Percentiles rank a stretch among this genome's conserved stretches.
Evolutionary conservation across 2,888 invertebrate species (phyloP).

Genomic region (Chloroclysta siterata): DNA sequence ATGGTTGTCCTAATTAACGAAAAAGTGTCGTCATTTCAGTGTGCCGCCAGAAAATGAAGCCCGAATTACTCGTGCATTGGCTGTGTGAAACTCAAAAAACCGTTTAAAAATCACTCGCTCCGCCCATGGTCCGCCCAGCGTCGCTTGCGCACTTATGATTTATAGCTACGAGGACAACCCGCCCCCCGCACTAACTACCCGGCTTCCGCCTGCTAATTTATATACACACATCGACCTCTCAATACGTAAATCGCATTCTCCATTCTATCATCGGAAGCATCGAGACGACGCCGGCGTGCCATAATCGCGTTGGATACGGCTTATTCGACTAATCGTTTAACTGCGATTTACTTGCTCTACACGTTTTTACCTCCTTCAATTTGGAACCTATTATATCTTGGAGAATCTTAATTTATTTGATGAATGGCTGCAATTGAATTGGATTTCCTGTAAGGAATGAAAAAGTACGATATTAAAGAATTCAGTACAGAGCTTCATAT

Average conservation of each 20-base stretch:
- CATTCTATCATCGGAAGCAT: conserved; percentile 64
- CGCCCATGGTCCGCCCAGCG: conserved; percentile 79
- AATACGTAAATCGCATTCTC: conserved; percentile 72
- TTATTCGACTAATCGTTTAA: conserved; percentile 62
- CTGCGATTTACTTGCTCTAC: conserved; percentile 57
- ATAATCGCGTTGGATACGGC: conserved; percentile 65
- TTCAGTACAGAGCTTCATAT: conserved; percentile 4
- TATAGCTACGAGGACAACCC: conserved; percentile 80
- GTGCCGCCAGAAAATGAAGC: conserved; percentile 75
- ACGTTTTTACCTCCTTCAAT: conserved; percentile 43
- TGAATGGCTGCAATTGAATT: conserved; percentile 7
- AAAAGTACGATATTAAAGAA: conserved; percentile 6
- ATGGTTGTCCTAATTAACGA: conserved; percentile 81
- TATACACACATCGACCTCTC: conserved; percentile 69
- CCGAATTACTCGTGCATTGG: conserved; percentile 78
- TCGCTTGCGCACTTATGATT: conserved; percentile 82
- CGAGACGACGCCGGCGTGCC: conserved; percentile 35
- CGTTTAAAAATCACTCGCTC: conserved; percentile 83
- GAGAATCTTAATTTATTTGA: conserved; percentile 43
- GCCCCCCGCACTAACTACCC: conserved; percentile 79
- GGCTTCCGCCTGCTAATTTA: conserved; percentile 79
- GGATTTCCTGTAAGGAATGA: conserved; percentile 11
- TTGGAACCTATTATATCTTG: conserved; percentile 40
- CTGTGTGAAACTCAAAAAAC: conserved; percentile 79
- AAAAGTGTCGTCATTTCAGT: conserved; percentile 77